These are phyloP conservation scores for Nycteola revayana DNA, from an alignment of 2,888 invertebrate species.

Conservation along the genomic window DNA sequence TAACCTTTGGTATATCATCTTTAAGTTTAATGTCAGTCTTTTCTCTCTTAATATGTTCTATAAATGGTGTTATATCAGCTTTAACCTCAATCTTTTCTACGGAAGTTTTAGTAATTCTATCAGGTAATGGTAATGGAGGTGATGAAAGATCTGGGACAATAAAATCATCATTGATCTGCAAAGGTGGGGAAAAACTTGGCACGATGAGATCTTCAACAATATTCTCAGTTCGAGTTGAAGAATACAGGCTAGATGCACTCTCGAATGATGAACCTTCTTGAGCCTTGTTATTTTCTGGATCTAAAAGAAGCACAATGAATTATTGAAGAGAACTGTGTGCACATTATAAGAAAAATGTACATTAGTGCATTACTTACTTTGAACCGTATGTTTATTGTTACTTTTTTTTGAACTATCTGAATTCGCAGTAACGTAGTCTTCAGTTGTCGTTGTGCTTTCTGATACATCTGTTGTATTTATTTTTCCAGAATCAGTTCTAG, in stretches of 20 bases:
- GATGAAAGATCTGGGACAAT: constrained; percentile 71
- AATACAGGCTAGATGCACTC: constrained; percentile 91
- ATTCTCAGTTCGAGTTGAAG: constrained; percentile 87
- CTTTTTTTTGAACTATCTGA: constrained; percentile 87
- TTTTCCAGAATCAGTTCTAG: constrained; percentile 87
- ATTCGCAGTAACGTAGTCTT: constrained; percentile 94
- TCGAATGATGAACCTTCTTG: constrained; percentile 94
- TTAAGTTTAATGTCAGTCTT: constrained; percentile 75
- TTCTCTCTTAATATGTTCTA: constrained; percentile 66
- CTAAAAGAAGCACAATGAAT: constrained; percentile 50
- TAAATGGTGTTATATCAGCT: constrained; percentile 59
- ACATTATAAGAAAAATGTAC: background rate
- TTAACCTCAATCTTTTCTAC: constrained; percentile 70
- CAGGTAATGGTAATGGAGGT: constrained; percentile 71
- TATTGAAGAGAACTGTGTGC: constrained; percentile 3
- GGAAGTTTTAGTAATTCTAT: constrained; percentile 55
- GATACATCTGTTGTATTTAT: constrained; percentile 89
- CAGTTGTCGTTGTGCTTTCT: constrained; percentile 93
- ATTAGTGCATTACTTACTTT: constrained; percentile 52
- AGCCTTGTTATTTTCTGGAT: constrained; percentile 80
- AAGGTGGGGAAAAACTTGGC: constrained; percentile 82
- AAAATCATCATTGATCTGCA: constrained; percentile 75
- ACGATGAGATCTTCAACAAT: constrained; percentile 84
- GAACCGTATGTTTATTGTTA: constrained; percentile 69
- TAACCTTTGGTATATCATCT: constrained; percentile 52